A percentile compares a stretch with the other conserved stretches of the same genome.
phyloP scores from a whole-genome alignment of 2,888 invertebrate genomes.

The Drosophila tripunctata region DNA sequence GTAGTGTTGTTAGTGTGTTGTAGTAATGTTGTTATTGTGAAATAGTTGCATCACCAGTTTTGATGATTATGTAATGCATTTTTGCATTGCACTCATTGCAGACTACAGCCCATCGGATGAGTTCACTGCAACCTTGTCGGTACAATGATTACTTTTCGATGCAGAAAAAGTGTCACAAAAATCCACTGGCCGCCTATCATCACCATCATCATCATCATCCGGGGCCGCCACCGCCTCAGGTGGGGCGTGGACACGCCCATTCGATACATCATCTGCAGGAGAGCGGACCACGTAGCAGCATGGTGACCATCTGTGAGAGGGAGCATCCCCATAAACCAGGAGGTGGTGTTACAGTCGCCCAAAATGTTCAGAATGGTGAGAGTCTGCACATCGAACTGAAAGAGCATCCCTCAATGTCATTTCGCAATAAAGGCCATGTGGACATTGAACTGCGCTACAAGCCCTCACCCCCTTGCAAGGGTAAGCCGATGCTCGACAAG shows the following conservation, averaged over 20 bases:
- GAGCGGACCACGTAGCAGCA: slow-evolving; percentile 72
- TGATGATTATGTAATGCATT: slow-evolving; percentile 6
- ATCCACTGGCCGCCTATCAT: slow-evolving; percentile 70
- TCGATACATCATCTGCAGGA: slow-evolving; percentile 73
- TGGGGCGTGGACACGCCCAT: slow-evolving; percentile 48
- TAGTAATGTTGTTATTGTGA: neutral
- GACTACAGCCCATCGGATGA: slow-evolving; percentile 78
- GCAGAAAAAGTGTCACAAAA: slow-evolving; percentile 79
- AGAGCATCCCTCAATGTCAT: slow-evolving; percentile 88
- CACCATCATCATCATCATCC: slow-evolving; percentile 72
- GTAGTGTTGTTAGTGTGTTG: too few relatives aligned
- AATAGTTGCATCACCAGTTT: neutral
- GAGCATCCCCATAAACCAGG: slow-evolving; percentile 59
- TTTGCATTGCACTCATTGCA: slow-evolving; percentile 10
- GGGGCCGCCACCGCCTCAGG: slow-evolving; percentile 30
- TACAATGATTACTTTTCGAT: slow-evolving; percentile 82
- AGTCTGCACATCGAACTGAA: slow-evolving; percentile 83
- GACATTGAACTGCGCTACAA: slow-evolving; percentile 90
- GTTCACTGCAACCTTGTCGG: slow-evolving; percentile 81
- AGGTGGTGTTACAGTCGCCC: slow-evolving; percentile 61
- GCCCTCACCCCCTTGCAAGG: slow-evolving; percentile 84
- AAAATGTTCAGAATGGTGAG: slow-evolving; percentile 74
- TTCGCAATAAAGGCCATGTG: slow-evolving; percentile 86
- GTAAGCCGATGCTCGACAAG: slow-evolving; percentile 86
- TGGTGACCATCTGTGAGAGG: slow-evolving; percentile 78